Evolutionary conservation across 2,888 invertebrate genomes (phyloP).

Genomic region (Pterostichus madidus): DNA sequence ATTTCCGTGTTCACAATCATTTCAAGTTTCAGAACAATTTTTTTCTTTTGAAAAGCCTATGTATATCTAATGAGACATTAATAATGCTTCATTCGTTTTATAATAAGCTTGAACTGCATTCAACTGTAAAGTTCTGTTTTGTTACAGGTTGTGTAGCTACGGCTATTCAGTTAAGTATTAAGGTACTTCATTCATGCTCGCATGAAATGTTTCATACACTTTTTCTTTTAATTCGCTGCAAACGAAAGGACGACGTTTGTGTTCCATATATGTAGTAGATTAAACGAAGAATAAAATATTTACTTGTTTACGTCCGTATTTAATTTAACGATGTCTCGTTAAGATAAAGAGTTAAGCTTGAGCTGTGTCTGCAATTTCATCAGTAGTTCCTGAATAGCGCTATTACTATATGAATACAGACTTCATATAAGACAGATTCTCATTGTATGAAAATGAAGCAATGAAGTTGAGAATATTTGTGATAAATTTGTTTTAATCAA

Average conservation of each 20-base stretch:
- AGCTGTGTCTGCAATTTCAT: background rate
- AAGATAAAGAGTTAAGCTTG: background rate
- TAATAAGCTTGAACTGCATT: too few relatives aligned
- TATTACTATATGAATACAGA: background rate
- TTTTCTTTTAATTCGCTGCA: background rate
- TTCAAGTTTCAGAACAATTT: too few relatives aligned
- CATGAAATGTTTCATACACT: slow-evolving; percentile 18
- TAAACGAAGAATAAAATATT: slow-evolving; percentile 24
- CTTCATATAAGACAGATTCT: background rate
- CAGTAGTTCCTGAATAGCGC: too few relatives aligned
- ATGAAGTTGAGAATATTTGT: too few relatives aligned
- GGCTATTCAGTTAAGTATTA: background rate
- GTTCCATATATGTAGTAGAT: slow-evolving; percentile 6
- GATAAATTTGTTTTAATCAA: background rate
- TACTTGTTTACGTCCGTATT: slow-evolving; percentile 36
- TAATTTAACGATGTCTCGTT: slow-evolving; percentile 38
- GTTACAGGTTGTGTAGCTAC: background rate
- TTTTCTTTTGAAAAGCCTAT: too few relatives aligned
- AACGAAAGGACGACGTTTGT: background rate
- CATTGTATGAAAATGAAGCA: background rate
- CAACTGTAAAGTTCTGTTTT: background rate
- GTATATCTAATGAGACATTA: too few relatives aligned
- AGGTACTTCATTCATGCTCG: background rate
- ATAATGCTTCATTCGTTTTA: too few relatives aligned
- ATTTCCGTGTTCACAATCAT: too few relatives aligned